Conservation (phyloP, 2,113 vertebrate species). For the Garra rufa region DNA sequence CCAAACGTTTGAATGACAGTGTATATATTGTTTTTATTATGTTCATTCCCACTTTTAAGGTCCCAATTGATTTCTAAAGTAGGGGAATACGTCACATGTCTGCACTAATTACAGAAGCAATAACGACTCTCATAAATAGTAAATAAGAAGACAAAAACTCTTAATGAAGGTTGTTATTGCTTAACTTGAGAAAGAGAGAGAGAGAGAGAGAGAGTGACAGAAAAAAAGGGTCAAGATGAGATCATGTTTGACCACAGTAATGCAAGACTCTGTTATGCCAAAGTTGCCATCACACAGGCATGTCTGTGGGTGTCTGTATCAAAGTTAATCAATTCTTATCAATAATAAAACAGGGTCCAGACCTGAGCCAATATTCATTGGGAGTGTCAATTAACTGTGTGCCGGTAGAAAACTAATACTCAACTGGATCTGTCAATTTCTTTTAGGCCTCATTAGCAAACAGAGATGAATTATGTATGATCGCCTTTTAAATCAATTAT, state of each 20-base stretch:
- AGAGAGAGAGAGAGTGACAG: too few relatives aligned
- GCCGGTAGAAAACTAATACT: conserved; percentile 50
- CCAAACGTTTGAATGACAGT: background rate
- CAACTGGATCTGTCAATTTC: conserved; percentile 33
- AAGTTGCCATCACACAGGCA: background rate
- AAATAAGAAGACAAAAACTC: background rate
- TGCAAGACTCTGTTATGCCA: background rate
- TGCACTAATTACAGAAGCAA: background rate
- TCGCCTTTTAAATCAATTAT: conserved; percentile 56
- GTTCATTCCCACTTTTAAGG: background rate
- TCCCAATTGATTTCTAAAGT: background rate
- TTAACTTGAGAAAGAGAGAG: background rate
- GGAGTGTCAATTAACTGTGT: conserved; percentile 55
- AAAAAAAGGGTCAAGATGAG: background rate
- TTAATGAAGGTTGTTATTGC: background rate
- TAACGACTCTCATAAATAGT: background rate
- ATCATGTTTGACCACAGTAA: conserved; percentile 2
- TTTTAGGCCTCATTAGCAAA: conserved; percentile 57
- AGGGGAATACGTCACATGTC: background rate
- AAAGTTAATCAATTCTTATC: conserved; percentile 43
- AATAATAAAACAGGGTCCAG: conserved; percentile 37
- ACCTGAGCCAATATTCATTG: conserved; percentile 26
- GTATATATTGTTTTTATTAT: background rate
- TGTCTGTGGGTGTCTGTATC: background rate
- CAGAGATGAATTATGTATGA: conserved; percentile 67